Percentiles rank a stretch among this genome's conserved stretches.
phyloP scores from a whole-genome alignment of 2,888 invertebrate species.

The Drosophila meridiana region DNA sequence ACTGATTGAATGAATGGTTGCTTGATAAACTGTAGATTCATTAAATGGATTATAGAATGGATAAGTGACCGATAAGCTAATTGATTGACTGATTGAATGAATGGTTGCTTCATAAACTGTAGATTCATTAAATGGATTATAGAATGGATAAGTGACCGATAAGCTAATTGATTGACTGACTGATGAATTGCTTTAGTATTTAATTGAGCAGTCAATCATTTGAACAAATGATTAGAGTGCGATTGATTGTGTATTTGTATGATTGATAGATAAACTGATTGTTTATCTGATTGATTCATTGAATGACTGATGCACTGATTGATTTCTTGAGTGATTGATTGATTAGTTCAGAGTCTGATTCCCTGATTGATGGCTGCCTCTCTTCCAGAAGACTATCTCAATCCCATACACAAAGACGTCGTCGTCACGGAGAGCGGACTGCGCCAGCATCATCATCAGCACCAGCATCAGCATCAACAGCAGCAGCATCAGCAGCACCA shows the following conservation, averaged over 20 bases:
- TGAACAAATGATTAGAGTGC: too few relatives aligned
- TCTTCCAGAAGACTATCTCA: constrained; percentile 87
- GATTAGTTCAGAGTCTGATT: background rate
- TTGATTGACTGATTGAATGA: too few relatives aligned
- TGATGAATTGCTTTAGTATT: too few relatives aligned
- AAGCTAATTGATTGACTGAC: too few relatives aligned
- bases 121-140: too few relatives aligned
- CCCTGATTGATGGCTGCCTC: constrained; percentile 14
- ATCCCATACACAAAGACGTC: constrained; percentile 91
- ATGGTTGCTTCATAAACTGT: too few relatives aligned
- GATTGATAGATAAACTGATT: background rate
- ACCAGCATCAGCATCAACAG: constrained; percentile 19
- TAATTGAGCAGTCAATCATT: too few relatives aligned
- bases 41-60: too few relatives aligned
- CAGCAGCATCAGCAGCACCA: constrained; percentile 10
- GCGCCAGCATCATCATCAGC: constrained; percentile 76
- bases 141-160: too few relatives aligned
- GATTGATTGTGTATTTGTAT: background rate
- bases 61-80: too few relatives aligned
- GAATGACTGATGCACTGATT: background rate
- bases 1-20: too few relatives aligned
- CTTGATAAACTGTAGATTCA: too few relatives aligned
- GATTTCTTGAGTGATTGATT: background rate
- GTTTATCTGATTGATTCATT: background rate
- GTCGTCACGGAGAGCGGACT: constrained; percentile 91